Base-by-base conservation (phyloP, 2,113 vertebrate species). In the Tor tambroides region DNA sequence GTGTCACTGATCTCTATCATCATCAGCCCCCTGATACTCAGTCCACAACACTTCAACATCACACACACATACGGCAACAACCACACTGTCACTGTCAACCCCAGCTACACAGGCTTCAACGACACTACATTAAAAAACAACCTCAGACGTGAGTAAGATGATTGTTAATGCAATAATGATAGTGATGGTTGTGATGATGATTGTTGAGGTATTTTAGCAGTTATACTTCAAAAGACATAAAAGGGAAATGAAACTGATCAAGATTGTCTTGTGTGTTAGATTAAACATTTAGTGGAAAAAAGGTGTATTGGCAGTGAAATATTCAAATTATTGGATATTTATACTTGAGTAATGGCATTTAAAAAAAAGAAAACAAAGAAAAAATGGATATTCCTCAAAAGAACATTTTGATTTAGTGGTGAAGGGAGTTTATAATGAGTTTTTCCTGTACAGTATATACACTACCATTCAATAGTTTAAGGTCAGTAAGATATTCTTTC, bases 31-130 rank as follows among this genome's bases (percentile, higher is more conserved):
- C 91, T 97, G 84, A 93, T 93, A 0, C 93, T 97, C 71, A 90
- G 89, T 28, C 95, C 96, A 1, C 92, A 4, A 0, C 76, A 91
- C 46, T 92, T 95, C 15, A 32, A 87, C 88, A 94, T 96, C 89
- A 92, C 93, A 8, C 94, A 92, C 87, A 49, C 17, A 2, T 61
- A 94, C 7, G 83, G 89, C 1, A 90, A 19, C 19, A 96, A 95
- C 63, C 91, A 92, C 54, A 94, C 94, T 32, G 19, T 82, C 15
- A 90, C n/a, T 43, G 93, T 93, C 89, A 94, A 94, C 0, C 94
- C 93, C 77, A 95, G 93, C 92, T 98, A 96, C 92, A 98, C 97
- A 0, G 96, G 97, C 41, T 97, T 95, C 91, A 97, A 94, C 17
- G 72, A 79, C 59, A 92, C 92, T 86, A 98, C 97, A 0, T 91